phyloP scores from a whole-genome alignment of 92 coral and sea anemone species.

The Epizoanthus illoricatus region DNA sequence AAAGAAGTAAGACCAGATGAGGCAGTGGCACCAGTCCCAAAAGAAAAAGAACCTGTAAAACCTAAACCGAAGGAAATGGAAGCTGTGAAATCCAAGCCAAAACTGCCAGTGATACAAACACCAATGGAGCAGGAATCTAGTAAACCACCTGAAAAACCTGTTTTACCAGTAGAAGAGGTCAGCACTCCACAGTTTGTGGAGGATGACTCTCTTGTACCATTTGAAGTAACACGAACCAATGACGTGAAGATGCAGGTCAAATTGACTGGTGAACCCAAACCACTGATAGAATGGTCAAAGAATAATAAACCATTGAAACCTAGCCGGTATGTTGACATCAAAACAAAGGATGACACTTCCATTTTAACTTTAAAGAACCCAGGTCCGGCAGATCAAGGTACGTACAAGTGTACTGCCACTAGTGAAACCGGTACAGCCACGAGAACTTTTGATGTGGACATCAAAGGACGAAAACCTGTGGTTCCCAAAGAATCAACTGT shows the following conservation, averaged over 20 bases:
- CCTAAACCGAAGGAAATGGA: neutral
- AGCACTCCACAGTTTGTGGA: constrained; percentile 24
- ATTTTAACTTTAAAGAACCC: no score
- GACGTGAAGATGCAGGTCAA: constrained; percentile 7
- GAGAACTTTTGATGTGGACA: no score
- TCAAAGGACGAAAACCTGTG: no score
- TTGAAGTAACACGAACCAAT: constrained; percentile 7
- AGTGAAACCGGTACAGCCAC: no score
- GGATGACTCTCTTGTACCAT: neutral
- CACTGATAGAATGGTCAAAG: no score
- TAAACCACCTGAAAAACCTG: neutral
- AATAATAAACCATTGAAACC: no score
- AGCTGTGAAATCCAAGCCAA: neutral
- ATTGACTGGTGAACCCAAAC: constrained; percentile 14
- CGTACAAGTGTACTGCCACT: no score
- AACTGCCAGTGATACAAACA: neutral
- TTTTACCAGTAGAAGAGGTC: constrained; percentile 1
- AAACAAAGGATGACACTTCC: no score
- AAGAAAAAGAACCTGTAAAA: neutral
- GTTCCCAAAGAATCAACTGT: no score
- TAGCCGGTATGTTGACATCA: no score
- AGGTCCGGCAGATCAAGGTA: no score
- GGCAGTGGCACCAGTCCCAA: neutral
- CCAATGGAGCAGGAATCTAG: neutral
- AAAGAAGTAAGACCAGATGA: neutral